Conservation (phyloP, 2,888 invertebrate species). For the Esperia sulphurella region DNA sequence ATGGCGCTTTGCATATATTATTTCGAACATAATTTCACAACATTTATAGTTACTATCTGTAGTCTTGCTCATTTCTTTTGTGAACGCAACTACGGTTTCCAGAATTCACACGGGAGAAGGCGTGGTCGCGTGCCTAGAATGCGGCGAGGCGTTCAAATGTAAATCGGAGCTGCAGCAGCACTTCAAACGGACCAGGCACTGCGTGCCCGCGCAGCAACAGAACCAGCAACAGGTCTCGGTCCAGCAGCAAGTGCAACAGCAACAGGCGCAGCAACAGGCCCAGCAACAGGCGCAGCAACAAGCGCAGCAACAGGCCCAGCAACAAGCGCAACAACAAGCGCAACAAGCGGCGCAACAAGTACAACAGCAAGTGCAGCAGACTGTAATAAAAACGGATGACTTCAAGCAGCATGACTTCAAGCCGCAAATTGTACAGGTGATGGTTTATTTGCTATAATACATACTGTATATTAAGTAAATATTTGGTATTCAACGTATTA, state of each 20-base stretch:
- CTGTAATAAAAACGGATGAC: constrained; percentile 74
- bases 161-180: constrained; percentile 85
- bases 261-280: constrained; percentile 43
- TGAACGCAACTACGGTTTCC: background rate
- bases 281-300: constrained; percentile 54
- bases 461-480: too few relatives aligned
- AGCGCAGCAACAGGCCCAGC: constrained; percentile 53
- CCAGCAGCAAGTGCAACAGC: constrained; percentile 33
- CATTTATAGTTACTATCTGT: background rate
- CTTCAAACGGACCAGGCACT: constrained; percentile 77
- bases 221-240: constrained; percentile 40
- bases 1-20: too few relatives aligned
- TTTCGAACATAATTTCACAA: too few relatives aligned
- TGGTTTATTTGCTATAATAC: constrained; percentile 4
- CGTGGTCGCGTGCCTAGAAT: constrained; percentile 85
- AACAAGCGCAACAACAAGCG: constrained; percentile 38
- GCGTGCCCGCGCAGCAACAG: constrained; percentile 48
- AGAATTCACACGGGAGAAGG: constrained; percentile 87
- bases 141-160: constrained; percentile 87
- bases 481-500: too few relatives aligned
- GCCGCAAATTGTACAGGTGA: constrained; percentile 76
- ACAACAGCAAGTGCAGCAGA: constrained; percentile 52
- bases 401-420: constrained; percentile 74
- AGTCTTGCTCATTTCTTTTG: background rate
- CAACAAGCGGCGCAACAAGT: constrained; percentile 46